Evolutionary conservation across 2,797 vertebrate genomes (phyloP), one percentile per base, ranked within the genome.

Genomic region (Eulemur coronatus): DNA sequence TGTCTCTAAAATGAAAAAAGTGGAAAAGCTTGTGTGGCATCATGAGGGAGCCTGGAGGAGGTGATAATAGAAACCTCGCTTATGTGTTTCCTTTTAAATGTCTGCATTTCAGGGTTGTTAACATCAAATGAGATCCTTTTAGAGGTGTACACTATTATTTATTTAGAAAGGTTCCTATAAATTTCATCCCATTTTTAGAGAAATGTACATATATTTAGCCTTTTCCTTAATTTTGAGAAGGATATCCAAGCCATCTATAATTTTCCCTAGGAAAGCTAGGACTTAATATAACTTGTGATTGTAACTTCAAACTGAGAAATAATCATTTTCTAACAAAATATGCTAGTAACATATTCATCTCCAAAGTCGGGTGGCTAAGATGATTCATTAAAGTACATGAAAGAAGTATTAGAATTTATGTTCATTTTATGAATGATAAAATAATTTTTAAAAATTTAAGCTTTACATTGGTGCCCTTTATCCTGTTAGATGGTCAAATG

Each of bases 241-340:
- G 59, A 30, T 91, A 76, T 52, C 35, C 33, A 94, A 46, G n/a
- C 38, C 22, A 79, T 55, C 13, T 46, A 14, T 84, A 57, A 52
- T 94, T 94, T 94, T 18, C 12, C 17, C 14, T 24, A 72, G 52
- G 61, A 88, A 84, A 35, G 15, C 35, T 52, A 82, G 48, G 76
- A 84, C 38, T 94, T 78, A 46, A 41, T 59, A 57, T 46, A 92
- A 88, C 46, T 88, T 94, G 46, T 5, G 4, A 38, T 88, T 84
- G 13, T 92, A 94, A 84, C 1, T 88, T 79, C 22, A 84, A 94
- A 89, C 33, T 90, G 89, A 22, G 95, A 85, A 73, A 15, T 6
- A 78, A 38, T 91, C 24, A n/a, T 84, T 94, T 94, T 88, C 38
- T 46, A 70, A 72, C 91, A 55, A 89, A 89, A 92, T 57, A 63